A percentile compares a stretch with the other conserved stretches of the same genome.
These are phyloP conservation scores for Rhinoraja longicauda DNA, from an alignment of 2,797 vertebrate species.

Conservation along the genomic window DNA sequence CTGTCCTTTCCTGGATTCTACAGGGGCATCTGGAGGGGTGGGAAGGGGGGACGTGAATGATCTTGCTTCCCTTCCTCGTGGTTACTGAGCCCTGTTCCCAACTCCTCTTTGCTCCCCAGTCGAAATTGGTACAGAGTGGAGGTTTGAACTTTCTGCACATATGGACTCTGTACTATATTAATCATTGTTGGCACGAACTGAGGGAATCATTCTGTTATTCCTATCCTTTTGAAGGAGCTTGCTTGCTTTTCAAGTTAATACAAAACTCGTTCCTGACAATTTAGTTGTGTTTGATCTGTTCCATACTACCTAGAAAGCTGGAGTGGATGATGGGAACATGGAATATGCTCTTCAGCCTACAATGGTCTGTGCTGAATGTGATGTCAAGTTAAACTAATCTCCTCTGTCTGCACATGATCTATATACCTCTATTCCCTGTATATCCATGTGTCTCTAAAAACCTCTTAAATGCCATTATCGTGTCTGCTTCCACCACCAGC, in stretches of 20 bases:
- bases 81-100: not conserved
- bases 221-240: not conserved
- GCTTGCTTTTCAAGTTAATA: slow-evolving; percentile 14
- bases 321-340: not conserved
- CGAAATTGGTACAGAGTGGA: not conserved
- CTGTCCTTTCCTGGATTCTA: not conserved
- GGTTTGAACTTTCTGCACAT: not conserved
- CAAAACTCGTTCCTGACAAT: not conserved
- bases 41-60: not conserved
- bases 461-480: too few relatives aligned
- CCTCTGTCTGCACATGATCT: too few relatives aligned
- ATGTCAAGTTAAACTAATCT: too few relatives aligned
- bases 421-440: too few relatives aligned
- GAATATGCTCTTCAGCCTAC: too few relatives aligned
- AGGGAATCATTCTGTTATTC: not conserved
- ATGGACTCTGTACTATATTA: not conserved
- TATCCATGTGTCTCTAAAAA: too few relatives aligned
- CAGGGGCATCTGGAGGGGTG: not conserved
- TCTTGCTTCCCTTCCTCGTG: not conserved
- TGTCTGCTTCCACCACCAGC: too few relatives aligned
- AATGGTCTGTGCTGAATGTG: too few relatives aligned
- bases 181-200: not conserved
- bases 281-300: not conserved
- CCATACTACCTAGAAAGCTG: not conserved
- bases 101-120: not conserved